These are phyloP conservation scores for Drosophila pruinosa DNA, from an alignment of 1,140 invertebrate species.

Conservation along the genomic window DNA sequence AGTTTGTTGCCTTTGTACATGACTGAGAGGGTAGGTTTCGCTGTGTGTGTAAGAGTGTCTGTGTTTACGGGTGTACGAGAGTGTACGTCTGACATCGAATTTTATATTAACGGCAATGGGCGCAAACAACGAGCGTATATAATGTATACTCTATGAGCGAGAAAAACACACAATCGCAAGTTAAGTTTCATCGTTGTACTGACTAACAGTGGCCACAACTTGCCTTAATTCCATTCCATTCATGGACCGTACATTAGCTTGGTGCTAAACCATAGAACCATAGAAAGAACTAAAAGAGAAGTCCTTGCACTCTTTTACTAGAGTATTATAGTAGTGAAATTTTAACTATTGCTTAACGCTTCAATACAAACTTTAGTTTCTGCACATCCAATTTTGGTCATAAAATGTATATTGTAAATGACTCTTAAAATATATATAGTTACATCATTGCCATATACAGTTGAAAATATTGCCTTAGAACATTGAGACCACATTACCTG, in stretches of 20 bases:
- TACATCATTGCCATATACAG: too few relatives aligned
- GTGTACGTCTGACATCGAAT: constrained; percentile 3
- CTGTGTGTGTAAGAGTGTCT: background rate
- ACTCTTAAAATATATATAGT: too few relatives aligned
- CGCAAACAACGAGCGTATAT: constrained; percentile 16
- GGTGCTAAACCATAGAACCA: constrained; percentile 20
- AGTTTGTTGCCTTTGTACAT: constrained; percentile 52
- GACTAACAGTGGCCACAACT: background rate
- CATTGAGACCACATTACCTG: too few relatives aligned
- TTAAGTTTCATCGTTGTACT: background rate
- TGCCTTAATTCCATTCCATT: background rate
- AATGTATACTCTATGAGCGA: constrained; percentile 45
- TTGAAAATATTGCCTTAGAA: too few relatives aligned
- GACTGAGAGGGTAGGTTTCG: constrained; percentile 16
- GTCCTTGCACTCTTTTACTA: too few relatives aligned
- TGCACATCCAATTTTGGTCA: too few relatives aligned
- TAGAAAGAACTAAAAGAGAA: background rate
- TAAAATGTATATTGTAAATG: too few relatives aligned
- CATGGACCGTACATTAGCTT: constrained; percentile 20
- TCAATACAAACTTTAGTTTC: too few relatives aligned
- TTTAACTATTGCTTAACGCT: too few relatives aligned
- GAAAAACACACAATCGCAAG: background rate
- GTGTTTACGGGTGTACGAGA: too few relatives aligned
- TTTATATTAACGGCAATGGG: constrained; percentile 46
- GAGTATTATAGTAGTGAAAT: too few relatives aligned